A percentile compares a stretch with the other conserved stretches of the same genome.
phyloP scores from a whole-genome alignment of 2,888 invertebrate species.

The Drymonia ruficornis region DNA sequence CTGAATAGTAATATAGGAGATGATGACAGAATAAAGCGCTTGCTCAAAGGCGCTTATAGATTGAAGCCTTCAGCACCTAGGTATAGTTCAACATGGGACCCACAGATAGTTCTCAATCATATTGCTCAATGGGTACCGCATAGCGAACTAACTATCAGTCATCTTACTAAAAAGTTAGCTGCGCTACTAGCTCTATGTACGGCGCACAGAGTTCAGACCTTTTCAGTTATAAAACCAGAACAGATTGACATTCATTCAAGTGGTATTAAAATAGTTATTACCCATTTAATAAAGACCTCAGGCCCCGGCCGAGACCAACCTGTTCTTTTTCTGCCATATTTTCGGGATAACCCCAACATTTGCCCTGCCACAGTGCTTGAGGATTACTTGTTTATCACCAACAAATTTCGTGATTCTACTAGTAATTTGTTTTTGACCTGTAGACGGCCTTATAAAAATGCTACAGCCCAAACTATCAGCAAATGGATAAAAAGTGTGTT shows the following conservation, averaged over 20 bases:
- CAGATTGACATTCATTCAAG: conserved; percentile 18
- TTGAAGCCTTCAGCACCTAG: not conserved
- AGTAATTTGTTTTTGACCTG: conserved; percentile 13
- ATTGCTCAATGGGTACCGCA: conserved; percentile 13
- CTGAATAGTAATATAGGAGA: conserved; percentile 9
- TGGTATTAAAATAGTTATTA: conserved; percentile 17
- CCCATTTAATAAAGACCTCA: conserved; percentile 29
- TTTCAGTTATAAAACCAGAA: conserved; percentile 26
- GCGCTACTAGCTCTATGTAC: conserved; percentile 18
- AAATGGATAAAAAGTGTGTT: conserved; percentile 22
- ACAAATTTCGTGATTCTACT: conserved; percentile 6
- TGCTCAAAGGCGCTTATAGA: not conserved
- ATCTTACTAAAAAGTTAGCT: conserved; percentile 12
- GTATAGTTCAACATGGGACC: not conserved
- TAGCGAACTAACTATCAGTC: conserved; percentile 6
- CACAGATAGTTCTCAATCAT: conserved; percentile 11
- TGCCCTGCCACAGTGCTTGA: conserved; percentile 23
- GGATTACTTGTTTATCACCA: conserved; percentile 15
- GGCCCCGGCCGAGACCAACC: conserved; percentile 16
- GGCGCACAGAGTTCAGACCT: conserved; percentile 30
- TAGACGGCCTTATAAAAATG: conserved; percentile 16
- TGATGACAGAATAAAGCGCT: not conserved
- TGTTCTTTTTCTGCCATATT: conserved; percentile 22
- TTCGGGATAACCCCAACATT: conserved; percentile 16
- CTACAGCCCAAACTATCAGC: conserved; percentile 18